Evolutionary conservation across 1,140 invertebrate species (phyloP), one percentile per base, ranked within the genome.

Genomic region (Eciton burchellii): DNA sequence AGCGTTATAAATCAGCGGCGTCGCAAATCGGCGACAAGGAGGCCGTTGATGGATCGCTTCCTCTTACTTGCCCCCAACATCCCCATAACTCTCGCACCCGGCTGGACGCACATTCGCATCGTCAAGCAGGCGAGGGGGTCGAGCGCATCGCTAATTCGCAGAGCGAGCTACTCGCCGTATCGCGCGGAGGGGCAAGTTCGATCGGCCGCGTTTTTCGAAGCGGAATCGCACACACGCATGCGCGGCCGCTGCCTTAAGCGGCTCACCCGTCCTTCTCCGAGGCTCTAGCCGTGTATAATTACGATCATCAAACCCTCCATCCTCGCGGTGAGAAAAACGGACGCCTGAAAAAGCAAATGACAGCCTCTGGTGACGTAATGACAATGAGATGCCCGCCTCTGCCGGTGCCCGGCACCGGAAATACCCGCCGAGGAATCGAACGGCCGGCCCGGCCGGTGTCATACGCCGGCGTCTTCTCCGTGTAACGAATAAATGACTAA

Each of bases 281-380:
- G 68, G 45, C 70, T 35, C 35, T 68, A 57, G 16, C 29, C 81
- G 9, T 62, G 71, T 84, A 49, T 86, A 86, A 89, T 89, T 86
- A 86, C 62, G 82, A 88, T 89, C 84, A 74, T 89, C 84, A 84
- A 81, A 63, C 72, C 72, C 45, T 82, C 82, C 84, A 81, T 88
- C 59, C 71, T 35, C 81, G 54, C 82, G 87, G 84, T 83, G 88
- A 88, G 88, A 89, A 83, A 86, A 89, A 88, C 88, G 82, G 87
- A 89, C 77, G 88, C 76, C 77, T 87, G 66, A 89, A 89, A 89
- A 87, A 89, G 35, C 74, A 87, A 87, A 89, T 89, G 85, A 89
- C 88, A 89, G 85, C 29, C 79, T 89, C 83, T 83, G 83, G 88
- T 89, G 88, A 89, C 79, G 88, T 90, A 90, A 89, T 88, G 87